Evolutionary conservation across 2,888 invertebrate species (phyloP).

Genomic region (Thymelicus acteon): DNA sequence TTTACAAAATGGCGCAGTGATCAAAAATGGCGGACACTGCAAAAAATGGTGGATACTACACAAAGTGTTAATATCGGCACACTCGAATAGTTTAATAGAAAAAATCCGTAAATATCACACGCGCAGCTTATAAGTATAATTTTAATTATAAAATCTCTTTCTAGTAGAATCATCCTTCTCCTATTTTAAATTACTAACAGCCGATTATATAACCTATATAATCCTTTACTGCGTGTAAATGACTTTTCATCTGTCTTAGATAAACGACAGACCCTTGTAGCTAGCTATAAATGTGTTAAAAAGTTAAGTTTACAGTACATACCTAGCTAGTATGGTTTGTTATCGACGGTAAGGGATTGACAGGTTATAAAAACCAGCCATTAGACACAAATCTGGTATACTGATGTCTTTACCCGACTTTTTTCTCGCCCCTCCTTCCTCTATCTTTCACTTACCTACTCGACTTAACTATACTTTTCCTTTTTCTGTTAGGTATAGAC

Average conservation of each 20-base stretch:
- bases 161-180: background rate
- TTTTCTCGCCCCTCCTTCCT: too few species aligned
- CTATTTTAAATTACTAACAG: background rate
- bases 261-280: background rate
- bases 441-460: too few species aligned
- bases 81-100: background rate
- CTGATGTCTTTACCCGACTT: too few species aligned
- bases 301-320: too few species aligned
- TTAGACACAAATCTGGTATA: too few species aligned
- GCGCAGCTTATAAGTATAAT: constrained; percentile 4
- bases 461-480: too few species aligned
- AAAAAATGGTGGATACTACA: constrained; percentile 1
- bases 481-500: too few species aligned
- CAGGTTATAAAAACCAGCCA: too few species aligned
- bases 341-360: too few species aligned
- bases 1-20: constrained; percentile 7
- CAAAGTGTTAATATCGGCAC: background rate
- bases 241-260: background rate
- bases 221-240: background rate
- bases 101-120: constrained; percentile 25
- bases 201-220: background rate
- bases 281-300: too few species aligned
- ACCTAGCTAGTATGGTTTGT: too few species aligned
- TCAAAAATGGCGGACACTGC: constrained; percentile 10
- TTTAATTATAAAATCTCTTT: background rate